Percentiles rank a stretch among this genome's conserved stretches.
Conservation (phyloP, 2,113 vertebrate genomes). For the Poicephalus gulielmi region DNA sequence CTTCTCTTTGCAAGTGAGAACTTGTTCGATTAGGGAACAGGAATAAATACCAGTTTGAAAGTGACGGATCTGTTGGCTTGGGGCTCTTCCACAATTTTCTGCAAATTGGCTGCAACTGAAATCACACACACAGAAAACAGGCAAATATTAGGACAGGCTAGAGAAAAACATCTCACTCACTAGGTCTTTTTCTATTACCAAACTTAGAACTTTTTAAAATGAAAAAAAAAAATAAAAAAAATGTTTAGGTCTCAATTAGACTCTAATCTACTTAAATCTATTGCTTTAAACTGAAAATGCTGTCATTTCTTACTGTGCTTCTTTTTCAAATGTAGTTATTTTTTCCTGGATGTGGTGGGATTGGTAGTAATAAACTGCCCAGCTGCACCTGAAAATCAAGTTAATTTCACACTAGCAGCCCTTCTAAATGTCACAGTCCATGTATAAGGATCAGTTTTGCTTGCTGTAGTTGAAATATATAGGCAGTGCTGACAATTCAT, state of each 20-base stretch:
- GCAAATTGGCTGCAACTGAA: conserved; percentile 98
- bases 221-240: background rate
- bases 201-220: background rate
- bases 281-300: background rate
- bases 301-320: background rate
- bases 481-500: background rate
- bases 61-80: conserved; percentile 95
- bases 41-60: conserved; percentile 93
- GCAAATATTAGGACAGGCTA: conserved; percentile 8
- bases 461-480: background rate
- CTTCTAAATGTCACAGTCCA: background rate
- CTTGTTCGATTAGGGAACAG: conserved; percentile 11
- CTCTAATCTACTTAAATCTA: background rate
- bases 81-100: conserved; percentile 98
- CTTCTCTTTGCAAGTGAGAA: conserved; percentile 5
- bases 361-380: background rate
- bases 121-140: conserved; percentile 61
- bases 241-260: background rate
- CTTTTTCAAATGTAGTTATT: background rate
- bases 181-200: background rate
- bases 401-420: background rate
- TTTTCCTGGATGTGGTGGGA: background rate
- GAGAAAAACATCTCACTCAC: background rate
- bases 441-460: background rate
- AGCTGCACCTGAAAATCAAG: background rate